Base-by-base conservation (phyloP, 2,113 vertebrate species). In the Vombatus ursinus region DNA sequence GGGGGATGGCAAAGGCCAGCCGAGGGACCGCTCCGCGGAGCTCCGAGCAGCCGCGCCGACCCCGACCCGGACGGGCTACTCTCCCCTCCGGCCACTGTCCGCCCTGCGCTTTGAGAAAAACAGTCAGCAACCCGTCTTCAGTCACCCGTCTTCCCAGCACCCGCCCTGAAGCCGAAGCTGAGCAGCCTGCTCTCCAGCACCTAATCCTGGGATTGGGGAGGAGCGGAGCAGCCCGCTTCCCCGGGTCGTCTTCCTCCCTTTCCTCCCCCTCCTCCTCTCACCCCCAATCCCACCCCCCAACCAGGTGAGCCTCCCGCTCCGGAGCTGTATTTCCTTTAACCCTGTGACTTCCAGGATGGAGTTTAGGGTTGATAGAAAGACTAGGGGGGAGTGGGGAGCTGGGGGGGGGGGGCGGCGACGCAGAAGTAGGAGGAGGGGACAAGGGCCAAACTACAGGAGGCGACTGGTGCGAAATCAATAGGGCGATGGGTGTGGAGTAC, bases 281-380 rank as follows among this genome's bases (percentile, higher is more conserved):
- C 37, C 8, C 19, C n/a, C 68, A 84, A n/a, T 84, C 37, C 68
- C 37, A 77, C 68, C 68, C 68, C 68, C 68, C 68, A 77, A 68
- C 91, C 97, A 97, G 97, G 98, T 97, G 96, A 97, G 97, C 89
- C 89, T 91, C 25, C 91, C 0, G 94, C 53, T 68, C 3, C 44
- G 3, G 68, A 50, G 26, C 68, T 77, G 37, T 77, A 44, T 22
- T 77, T 77, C 68, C 68, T 77, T 77, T 77, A 77, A 77, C 68
- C 68, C 68, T 44, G 37, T n/a, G 68, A 77, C 37, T 77, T 77
- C 68, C 68, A 77, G 37, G 68, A 25, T 7, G 54, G 54, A 28
- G 53, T 26, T 53, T 16, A 3, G 52, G 49, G 24, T 28, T 48
- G 28, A 49, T 77, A 52, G 48, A n/a, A 52, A 37, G 51, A 52